Conservation (phyloP, 2,797 vertebrate genomes). For the Tapirus indicus region DNA sequence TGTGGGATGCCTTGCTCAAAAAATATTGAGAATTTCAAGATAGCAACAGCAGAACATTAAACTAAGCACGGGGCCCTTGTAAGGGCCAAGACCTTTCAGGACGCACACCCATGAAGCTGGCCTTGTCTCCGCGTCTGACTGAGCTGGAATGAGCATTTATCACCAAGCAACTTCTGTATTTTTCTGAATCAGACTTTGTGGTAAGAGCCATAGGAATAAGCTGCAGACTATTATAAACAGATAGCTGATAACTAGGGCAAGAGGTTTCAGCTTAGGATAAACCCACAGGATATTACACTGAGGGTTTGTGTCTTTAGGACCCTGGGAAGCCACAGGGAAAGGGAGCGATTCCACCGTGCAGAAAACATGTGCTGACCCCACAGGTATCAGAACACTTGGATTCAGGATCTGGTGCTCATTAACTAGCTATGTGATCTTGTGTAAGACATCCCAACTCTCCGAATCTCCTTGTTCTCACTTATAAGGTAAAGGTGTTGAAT, state of each 20-base stretch:
- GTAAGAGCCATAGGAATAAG: not conserved
- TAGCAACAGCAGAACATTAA: not conserved
- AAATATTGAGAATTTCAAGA: not conserved
- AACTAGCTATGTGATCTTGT: not conserved
- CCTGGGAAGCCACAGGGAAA: not conserved
- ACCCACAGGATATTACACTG: not conserved
- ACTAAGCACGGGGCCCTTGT: not conserved
- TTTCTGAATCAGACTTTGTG: not conserved
- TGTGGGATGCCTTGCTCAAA: not conserved
- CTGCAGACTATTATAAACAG: not conserved
- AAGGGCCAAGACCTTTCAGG: fast-evolving
- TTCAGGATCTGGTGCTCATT: not conserved
- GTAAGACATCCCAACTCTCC: not conserved
- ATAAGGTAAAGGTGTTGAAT: not conserved
- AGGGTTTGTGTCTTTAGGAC: not conserved
- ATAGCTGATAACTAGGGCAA: not conserved
- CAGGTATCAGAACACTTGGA: not conserved
- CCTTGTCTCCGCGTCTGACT: not conserved
- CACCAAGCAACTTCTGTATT: not conserved
- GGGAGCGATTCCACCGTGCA: not conserved
- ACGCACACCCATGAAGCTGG: not conserved
- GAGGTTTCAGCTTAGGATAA: not conserved
- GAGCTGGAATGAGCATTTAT: not conserved
- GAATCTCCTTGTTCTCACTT: not conserved
- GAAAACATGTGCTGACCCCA: not conserved